Evolutionary conservation across 2,888 invertebrate genomes (phyloP).

Genomic region (Gibbula magus): DNA sequence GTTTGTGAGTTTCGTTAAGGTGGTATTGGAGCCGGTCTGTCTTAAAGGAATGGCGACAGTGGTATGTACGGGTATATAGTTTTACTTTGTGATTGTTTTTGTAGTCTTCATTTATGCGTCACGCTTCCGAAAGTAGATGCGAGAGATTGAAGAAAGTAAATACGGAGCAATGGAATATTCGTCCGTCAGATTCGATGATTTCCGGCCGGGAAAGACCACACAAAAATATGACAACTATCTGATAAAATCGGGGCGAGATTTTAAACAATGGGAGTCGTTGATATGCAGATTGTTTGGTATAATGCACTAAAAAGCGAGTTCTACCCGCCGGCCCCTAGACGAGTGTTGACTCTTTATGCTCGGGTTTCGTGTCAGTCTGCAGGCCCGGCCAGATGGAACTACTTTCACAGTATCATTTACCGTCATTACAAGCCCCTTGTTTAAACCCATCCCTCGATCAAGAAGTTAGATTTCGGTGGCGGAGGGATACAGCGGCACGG

Average conservation of each 20-base stretch:
- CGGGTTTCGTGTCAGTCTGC: conserved; percentile 6
- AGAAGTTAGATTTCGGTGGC: conserved; percentile 12
- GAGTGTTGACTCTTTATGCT: conserved; percentile 15
- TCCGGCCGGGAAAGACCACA: conserved; percentile 11
- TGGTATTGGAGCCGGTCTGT: neutral
- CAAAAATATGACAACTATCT: conserved; percentile 21
- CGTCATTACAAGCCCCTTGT: conserved; percentile 5
- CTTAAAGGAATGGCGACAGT: neutral
- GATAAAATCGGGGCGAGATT: conserved; percentile 21
- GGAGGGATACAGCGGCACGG: neutral
- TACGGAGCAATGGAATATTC: neutral
- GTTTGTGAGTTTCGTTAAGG: too few species aligned
- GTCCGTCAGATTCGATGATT: conserved; percentile 4
- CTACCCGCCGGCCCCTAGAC: neutral
- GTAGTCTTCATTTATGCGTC: neutral
- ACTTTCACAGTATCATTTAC: conserved; percentile 2
- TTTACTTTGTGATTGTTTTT: conserved; percentile 1
- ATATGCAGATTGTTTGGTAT: conserved; percentile 5
- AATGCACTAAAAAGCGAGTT: neutral
- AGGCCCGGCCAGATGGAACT: neutral
- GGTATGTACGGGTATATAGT: neutral
- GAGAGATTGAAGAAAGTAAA: neutral
- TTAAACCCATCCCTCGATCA: conserved; percentile 1
- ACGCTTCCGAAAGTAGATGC: neutral
- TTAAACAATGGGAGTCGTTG: conserved; percentile 15